Percentiles rank a stretch among this genome's conserved stretches.
Conservation (phyloP, 2,113 vertebrate genomes). For the Urocolius indicus region DNA sequence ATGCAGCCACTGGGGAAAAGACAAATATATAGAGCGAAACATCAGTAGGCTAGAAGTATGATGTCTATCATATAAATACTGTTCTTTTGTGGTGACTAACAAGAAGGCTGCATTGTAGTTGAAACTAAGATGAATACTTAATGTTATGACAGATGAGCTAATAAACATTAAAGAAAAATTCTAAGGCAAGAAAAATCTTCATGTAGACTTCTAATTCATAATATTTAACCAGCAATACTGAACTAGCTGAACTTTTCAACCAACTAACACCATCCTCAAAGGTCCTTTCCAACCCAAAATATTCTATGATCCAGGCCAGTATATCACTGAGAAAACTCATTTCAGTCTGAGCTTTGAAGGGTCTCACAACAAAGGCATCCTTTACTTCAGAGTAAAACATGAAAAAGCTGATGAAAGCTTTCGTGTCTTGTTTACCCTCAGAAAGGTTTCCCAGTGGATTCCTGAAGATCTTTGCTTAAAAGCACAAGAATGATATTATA, state of each 20-base stretch:
- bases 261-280: background rate
- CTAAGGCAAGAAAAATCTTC: background rate
- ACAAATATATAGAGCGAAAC: background rate
- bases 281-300: background rate
- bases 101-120: background rate
- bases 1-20: background rate
- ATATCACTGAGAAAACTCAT: background rate
- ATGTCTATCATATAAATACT: background rate
- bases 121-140: constrained; percentile 22
- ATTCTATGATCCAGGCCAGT: background rate
- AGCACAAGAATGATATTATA: background rate
- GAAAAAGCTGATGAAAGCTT: background rate
- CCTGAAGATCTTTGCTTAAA: background rate
- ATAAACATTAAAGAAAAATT: constrained; percentile 6
- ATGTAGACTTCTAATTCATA: background rate
- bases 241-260: background rate
- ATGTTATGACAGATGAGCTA: constrained; percentile 37
- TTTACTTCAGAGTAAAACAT: background rate
- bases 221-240: background rate
- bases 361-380: background rate
- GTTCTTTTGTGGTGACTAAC: background rate
- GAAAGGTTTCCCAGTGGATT: background rate
- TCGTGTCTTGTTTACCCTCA: background rate
- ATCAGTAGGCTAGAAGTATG: background rate
- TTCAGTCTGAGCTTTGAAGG: background rate